Evolutionary conservation across 2,888 invertebrate species (phyloP), one percentile per base, ranked within the genome.

Genomic region (Cerceris ruficornis): DNA sequence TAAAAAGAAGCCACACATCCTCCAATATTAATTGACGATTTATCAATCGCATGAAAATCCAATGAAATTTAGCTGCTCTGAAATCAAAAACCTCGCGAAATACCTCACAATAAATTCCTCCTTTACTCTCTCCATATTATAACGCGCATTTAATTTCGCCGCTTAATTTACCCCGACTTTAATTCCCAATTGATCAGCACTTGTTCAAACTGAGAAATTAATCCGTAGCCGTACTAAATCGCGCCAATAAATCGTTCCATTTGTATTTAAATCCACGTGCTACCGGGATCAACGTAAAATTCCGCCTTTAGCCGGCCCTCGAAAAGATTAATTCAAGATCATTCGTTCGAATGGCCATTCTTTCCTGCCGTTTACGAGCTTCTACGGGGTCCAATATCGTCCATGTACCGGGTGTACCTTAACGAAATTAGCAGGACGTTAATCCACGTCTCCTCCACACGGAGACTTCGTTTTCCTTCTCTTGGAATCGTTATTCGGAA

Each of bases 371-470:
- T 28, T 28, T 28, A 28, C 28, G 64, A 11, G 52, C 7, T 28
- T 39, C n/a, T 39, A 8, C 42, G 4, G 14, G 14, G 65, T 52
- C 66, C 59, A 72, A 75, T 80, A 81, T 28, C 28, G 28, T 1
- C 28, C 28, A 70, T 64, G 72, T 43, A 69, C 71, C 70, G 62
- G 41, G 60, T 70, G 75, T 80, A 82, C 77, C 82, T 71, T 6
- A 46, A 8, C 39, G 46, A 58, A 82, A 83, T 83, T 75, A 75
- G 68, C 46, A 28, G 60, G 50, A 59, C 64, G 64, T 82, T 77
- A 77, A 84, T 85, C 82, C 68, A 66, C 69, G 70, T 79, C 84
- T 66, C 50, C 49, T 54, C 50, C 28, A 4, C 1, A 28, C 28
- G 28, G 4, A 28, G 28, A 28, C 52, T 71, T 52, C 58, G 59